A percentile compares a stretch with the other conserved stretches of the same genome.
Evolutionary conservation across 2,113 vertebrate species (phyloP).

Genomic region (Anolis sagrei): DNA sequence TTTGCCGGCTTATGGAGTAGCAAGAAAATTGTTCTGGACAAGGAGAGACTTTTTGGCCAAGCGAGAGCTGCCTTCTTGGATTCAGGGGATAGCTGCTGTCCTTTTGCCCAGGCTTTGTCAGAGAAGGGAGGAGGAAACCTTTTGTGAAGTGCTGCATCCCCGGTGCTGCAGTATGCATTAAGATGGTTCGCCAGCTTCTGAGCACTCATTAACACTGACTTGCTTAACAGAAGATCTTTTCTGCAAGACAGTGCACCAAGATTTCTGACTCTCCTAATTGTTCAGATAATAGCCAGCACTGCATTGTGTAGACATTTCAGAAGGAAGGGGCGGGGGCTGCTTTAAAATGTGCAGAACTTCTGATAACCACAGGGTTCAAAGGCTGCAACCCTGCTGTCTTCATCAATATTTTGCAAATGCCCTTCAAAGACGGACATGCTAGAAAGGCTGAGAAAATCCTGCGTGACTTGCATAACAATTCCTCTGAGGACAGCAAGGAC

Average conservation of each 20-base stretch:
- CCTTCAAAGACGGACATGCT: constrained; percentile 30
- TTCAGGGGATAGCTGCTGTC: constrained; percentile 40
- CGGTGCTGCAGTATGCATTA: constrained; percentile 15
- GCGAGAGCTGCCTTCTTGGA: constrained; percentile 22
- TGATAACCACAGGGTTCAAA: constrained; percentile 53
- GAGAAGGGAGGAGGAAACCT: constrained; percentile 50
- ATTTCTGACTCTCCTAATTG: constrained; percentile 34
- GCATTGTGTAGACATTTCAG: constrained; percentile 49
- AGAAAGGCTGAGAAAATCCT: constrained; percentile 50
- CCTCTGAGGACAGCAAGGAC: constrained; percentile 33
- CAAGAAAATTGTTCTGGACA: constrained; percentile 45
- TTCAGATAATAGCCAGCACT: constrained; percentile 44
- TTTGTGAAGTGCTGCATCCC: constrained; percentile 37
- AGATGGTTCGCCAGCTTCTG: not conserved
- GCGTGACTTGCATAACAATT: constrained; percentile 24
- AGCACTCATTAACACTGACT: constrained; percentile 10
- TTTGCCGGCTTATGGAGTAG: constrained; percentile 14
- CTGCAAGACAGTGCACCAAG: constrained; percentile 18
- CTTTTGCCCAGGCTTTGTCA: constrained; percentile 38
- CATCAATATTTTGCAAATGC: constrained; percentile 38
- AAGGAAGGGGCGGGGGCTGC: constrained; percentile 42
- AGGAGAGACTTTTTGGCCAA: constrained; percentile 38
- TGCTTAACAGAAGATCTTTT: constrained; percentile 40
- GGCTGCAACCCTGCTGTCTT: constrained; percentile 50
- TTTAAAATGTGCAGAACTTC: constrained; percentile 53